A percentile compares a stretch with the other conserved stretches of the same genome.
Conservation (phyloP, 30 jellyfish, hydroid and myxozoan species). For the Aurelia aurita complex sp. Pacific region DNA sequence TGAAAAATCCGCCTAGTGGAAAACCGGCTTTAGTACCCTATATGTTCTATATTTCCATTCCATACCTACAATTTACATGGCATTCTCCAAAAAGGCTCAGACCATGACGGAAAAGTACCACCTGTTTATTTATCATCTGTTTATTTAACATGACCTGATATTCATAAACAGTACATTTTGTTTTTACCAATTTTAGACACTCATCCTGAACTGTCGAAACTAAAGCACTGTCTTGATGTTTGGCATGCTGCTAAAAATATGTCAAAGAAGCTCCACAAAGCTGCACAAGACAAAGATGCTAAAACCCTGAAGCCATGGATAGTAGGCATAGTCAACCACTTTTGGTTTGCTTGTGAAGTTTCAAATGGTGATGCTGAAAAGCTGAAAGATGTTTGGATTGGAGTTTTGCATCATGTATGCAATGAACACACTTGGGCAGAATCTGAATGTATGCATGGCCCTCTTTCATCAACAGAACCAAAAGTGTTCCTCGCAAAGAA, state of each 20-base stretch:
- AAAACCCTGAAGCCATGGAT: slow-evolving; percentile 14
- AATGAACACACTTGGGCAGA: too few species aligned
- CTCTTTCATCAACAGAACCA: slow-evolving; percentile 3
- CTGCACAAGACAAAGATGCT: neutral
- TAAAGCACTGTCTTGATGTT: too few species aligned
- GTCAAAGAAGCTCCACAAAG: neutral
- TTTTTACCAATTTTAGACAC: too few species aligned
- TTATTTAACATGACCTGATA: neutral
- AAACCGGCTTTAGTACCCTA: too few species aligned
- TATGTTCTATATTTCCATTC: too few species aligned
- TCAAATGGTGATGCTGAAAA: slow-evolving; percentile 1
- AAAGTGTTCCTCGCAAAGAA: neutral
- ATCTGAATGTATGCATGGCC: slow-evolving; percentile 1
- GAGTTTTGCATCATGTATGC: neutral
- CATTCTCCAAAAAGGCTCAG: too few species aligned
- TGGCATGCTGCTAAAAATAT: too few species aligned
- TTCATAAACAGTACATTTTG: neutral
- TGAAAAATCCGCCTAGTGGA: too few species aligned
- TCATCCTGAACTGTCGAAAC: too few species aligned
- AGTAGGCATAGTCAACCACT: slow-evolving; percentile 10
- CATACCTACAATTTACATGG: too few species aligned
- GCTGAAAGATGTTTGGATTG: slow-evolving; percentile 7
- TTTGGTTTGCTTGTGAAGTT: slow-evolving; percentile 7
- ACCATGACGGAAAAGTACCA: too few species aligned
- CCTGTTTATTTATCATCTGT: too few species aligned